Conservation (phyloP, 1,140 invertebrate species). For the Lethrus apterus region DNA sequence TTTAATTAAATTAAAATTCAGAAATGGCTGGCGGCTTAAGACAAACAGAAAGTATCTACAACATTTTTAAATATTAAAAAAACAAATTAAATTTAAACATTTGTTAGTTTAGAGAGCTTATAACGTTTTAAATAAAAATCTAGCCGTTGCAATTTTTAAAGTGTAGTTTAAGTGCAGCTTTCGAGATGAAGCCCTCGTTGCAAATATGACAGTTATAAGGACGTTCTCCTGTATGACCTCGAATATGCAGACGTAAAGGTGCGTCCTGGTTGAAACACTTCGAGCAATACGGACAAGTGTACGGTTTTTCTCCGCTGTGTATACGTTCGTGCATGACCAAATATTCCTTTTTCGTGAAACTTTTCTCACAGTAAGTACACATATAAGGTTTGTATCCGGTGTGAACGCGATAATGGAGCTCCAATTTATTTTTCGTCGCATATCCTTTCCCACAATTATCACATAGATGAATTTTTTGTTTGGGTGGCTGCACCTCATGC, state of each 20-base stretch:
- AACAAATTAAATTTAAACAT: too few relatives aligned
- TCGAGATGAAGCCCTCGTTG: conserved; percentile 32
- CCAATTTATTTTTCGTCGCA: conserved; percentile 50
- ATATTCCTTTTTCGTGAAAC: conserved; percentile 60
- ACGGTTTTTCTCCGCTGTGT: conserved; percentile 54
- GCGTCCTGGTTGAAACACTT: conserved; percentile 43
- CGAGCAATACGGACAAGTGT: conserved; percentile 45
- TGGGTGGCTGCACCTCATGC: neutral
- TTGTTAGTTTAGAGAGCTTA: too few relatives aligned
- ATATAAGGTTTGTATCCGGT: conserved; percentile 44
- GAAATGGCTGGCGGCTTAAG: too few relatives aligned
- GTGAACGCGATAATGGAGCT: conserved; percentile 53
- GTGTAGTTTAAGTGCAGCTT: conserved; percentile 29
- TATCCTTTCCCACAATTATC: conserved; percentile 43
- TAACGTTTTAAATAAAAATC: too few relatives aligned
- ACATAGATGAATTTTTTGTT: conserved; percentile 8
- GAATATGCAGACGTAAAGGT: conserved; percentile 45
- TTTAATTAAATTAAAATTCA: too few relatives aligned
- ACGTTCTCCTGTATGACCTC: conserved; percentile 55
- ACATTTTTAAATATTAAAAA: too few relatives aligned
- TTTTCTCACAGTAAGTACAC: conserved; percentile 50
- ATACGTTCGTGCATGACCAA: conserved; percentile 62
- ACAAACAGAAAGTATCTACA: too few relatives aligned
- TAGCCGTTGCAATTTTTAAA: conserved; percentile 33
- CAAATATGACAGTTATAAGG: conserved; percentile 64